Evolutionary conservation across 2,797 vertebrate genomes (phyloP).

Genomic region (Dendrocincla fuliginosa): DNA sequence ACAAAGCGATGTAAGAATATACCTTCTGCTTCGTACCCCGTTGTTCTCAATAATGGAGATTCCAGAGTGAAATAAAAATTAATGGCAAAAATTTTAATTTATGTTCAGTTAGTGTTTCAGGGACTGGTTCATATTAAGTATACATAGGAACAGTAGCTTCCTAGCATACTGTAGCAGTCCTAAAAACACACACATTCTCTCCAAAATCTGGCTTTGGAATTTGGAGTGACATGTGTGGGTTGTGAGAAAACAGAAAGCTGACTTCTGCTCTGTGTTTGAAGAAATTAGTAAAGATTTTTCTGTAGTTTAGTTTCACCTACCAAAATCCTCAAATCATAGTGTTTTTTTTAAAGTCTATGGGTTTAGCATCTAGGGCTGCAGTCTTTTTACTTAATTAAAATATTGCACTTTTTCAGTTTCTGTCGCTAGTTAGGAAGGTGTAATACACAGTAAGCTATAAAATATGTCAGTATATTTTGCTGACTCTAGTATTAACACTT

Average conservation of each 20-base stretch:
- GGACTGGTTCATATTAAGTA: conserved; percentile 35
- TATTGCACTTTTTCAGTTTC: background rate
- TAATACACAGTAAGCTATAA: background rate
- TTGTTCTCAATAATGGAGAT: conserved; percentile 24
- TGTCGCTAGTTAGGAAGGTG: conserved; percentile 19
- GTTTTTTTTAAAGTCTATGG: background rate
- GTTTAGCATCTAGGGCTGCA: background rate
- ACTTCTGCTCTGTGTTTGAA: background rate
- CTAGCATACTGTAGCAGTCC: background rate
- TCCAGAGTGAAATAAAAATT: conserved; percentile 38
- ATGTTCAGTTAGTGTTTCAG: conserved; percentile 49
- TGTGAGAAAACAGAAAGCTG: background rate
- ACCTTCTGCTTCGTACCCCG: background rate
- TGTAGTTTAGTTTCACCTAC: background rate
- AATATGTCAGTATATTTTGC: conserved; percentile 20
- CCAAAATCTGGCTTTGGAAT: background rate
- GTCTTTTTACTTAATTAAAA: conserved; percentile 23
- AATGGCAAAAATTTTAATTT: conserved; percentile 20
- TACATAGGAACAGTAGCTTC: conserved; percentile 49
- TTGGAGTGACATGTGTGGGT: background rate
- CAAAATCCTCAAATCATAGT: background rate
- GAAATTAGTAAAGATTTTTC: background rate
- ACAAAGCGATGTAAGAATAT: background rate
- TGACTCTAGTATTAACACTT: conserved; percentile 30
- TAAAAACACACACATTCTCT: background rate